Conservation (phyloP, 2,113 vertebrate genomes). For the Nothocercus julius region DNA sequence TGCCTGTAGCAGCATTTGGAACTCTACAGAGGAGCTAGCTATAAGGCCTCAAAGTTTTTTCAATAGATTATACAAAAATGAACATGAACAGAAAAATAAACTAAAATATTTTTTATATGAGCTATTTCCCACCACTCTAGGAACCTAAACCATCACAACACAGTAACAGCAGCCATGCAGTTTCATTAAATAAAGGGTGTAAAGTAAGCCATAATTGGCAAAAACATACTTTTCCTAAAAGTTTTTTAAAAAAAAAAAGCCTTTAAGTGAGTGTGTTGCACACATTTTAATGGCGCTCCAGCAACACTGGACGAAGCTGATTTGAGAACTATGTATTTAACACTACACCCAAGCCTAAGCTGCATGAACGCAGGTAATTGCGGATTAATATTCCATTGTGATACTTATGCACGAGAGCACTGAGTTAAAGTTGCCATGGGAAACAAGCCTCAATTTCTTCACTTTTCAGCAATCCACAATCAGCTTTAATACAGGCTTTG, state of each 20-base stretch:
- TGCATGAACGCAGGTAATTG: conserved; percentile 47
- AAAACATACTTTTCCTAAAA: background rate
- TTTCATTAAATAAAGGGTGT: background rate
- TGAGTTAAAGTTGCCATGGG: conserved; percentile 57
- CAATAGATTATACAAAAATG: background rate
- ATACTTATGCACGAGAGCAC: background rate
- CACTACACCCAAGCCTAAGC: conserved; percentile 17
- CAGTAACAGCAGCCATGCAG: background rate
- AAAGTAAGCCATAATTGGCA: background rate
- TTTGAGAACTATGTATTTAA: background rate
- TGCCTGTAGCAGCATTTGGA: background rate
- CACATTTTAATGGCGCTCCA: background rate
- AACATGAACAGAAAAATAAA: background rate
- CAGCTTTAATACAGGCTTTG: conserved; percentile 32
- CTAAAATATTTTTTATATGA: background rate
- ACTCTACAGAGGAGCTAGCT: background rate
- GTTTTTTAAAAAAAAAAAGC: background rate
- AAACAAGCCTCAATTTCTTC: conserved; percentile 52
- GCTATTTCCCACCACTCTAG: background rate
- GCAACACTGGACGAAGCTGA: background rate
- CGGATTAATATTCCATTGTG: conserved; percentile 53
- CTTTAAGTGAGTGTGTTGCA: background rate
- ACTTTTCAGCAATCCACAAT: conserved; percentile 41
- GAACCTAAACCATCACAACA: background rate
- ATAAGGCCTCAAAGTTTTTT: background rate